These are phyloP conservation scores for Gastrophysa polygoni DNA, from an alignment of 2,888 invertebrate species.

Conservation along the genomic window DNA sequence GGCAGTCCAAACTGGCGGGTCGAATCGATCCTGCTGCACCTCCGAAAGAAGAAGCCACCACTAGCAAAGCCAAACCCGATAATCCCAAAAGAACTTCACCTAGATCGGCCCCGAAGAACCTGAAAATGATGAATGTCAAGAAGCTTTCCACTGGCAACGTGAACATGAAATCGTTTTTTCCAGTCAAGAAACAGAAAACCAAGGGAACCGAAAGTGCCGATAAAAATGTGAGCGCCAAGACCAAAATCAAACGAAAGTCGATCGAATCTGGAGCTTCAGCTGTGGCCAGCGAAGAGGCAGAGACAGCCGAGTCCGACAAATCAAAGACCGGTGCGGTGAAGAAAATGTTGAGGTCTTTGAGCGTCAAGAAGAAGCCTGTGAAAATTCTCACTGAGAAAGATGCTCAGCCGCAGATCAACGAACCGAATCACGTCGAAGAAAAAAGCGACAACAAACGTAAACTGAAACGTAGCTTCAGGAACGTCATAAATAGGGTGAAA, in stretches of 20 bases:
- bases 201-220: constrained; percentile 3
- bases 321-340: constrained; percentile 33
- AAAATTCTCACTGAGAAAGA: constrained; percentile 6
- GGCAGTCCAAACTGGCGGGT: constrained; percentile 27
- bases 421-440: constrained; percentile 13
- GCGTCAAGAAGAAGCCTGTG: constrained; percentile 34
- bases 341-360: constrained; percentile 37
- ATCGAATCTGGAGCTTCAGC: constrained; percentile 18
- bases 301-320: constrained; percentile 18
- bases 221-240: constrained; percentile 16
- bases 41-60: constrained; percentile 1
- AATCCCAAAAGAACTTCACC: constrained; percentile 36
- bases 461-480: constrained; percentile 44
- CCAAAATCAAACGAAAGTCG: constrained; percentile 29
- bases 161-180: constrained; percentile 50
- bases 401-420: not conserved
- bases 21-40: constrained; percentile 14
- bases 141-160: constrained; percentile 41
- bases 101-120: constrained; percentile 29
- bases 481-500: constrained; percentile 48
- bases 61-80: constrained; percentile 12
- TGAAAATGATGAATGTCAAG: constrained; percentile 34
- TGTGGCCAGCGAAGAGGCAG: not conserved
- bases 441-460: constrained; percentile 40
- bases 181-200: constrained; percentile 44